A percentile compares a stretch with the other conserved stretches of the same genome.
Conservation (phyloP, 2,797 vertebrate genomes). For the Sphenopsis melanotis region DNA sequence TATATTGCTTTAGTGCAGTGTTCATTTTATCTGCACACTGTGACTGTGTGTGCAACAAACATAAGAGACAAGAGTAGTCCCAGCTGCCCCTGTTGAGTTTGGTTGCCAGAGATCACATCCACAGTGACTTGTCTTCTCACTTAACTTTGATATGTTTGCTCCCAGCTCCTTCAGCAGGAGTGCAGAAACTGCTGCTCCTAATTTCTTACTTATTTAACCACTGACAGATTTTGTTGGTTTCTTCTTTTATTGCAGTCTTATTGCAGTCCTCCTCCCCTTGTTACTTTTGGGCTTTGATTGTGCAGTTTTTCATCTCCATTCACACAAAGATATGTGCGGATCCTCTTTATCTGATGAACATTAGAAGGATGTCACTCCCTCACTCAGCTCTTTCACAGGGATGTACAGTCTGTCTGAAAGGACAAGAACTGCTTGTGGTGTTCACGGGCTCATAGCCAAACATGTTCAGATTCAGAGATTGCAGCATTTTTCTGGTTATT, state of each 20-base stretch:
- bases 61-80: neutral
- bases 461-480: neutral
- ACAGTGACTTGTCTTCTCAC: rapidly evolving
- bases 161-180: neutral
- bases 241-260: neutral
- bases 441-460: neutral
- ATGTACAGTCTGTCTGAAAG: neutral
- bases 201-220: neutral
- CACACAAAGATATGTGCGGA: neutral
- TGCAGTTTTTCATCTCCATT: neutral
- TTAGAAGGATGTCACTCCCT: neutral
- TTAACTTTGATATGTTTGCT: neutral
- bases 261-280: neutral
- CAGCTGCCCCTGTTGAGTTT: neutral
- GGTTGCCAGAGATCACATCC: no score
- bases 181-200: neutral
- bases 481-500: neutral
- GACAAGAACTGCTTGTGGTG: neutral
- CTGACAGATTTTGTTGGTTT: neutral
- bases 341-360: neutral
- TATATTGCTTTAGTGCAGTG: neutral
- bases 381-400: neutral
- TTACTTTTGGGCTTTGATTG: neutral
- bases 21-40: neutral
- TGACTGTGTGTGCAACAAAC: neutral